Conservation (phyloP, 2,113 vertebrate species). For the Butorides virescens region DNA sequence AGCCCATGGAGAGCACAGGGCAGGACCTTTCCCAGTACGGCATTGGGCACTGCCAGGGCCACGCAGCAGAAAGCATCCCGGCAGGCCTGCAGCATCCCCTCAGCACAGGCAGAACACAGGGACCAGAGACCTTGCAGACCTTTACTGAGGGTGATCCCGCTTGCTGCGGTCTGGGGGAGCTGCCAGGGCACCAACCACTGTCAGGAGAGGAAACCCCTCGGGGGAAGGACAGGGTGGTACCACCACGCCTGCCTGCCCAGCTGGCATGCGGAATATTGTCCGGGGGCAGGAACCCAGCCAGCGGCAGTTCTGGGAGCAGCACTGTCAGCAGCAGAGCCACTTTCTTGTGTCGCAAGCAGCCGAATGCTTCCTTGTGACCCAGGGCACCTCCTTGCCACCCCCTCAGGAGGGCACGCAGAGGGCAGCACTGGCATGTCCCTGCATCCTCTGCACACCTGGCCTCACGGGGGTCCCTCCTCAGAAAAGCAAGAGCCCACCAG, state of each 20-base stretch:
- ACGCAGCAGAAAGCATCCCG: not conserved
- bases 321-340: rapidly evolving
- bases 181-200: not conserved
- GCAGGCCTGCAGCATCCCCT: not conserved
- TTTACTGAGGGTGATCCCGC: not conserved
- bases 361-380: not conserved
- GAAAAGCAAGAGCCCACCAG: not conserved
- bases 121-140: not conserved
- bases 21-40: not conserved
- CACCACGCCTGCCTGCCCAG: not conserved
- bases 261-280: rapidly evolving
- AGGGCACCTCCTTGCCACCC: not conserved
- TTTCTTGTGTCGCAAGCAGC: not conserved
- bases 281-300: not conserved
- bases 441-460: not conserved
- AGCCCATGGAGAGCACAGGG: not conserved
- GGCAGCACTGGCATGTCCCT: not conserved
- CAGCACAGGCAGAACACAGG: rapidly evolving
- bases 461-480: not conserved
- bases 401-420: rapidly evolving
- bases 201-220: rapidly evolving
- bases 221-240: not conserved
- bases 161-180: rapidly evolving
- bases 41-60: not conserved
- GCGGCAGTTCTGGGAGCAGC: rapidly evolving